phyloP scores from a whole-genome alignment of 2,888 invertebrate species.

The Drosophila putrida region DNA sequence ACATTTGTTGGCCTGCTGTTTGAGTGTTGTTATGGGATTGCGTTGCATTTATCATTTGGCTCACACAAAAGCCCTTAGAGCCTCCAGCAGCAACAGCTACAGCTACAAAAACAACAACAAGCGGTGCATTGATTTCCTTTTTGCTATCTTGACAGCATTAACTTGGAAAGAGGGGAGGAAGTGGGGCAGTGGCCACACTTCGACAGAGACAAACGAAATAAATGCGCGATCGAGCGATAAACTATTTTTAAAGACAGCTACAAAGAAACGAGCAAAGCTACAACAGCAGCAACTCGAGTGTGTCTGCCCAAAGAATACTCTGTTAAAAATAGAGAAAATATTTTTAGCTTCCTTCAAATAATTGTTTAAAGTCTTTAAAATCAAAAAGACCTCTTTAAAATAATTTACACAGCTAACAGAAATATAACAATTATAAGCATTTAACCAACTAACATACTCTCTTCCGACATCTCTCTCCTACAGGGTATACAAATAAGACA shows the following conservation, averaged over 20 bases:
- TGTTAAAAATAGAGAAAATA: background rate
- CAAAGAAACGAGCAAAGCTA: constrained; percentile 59
- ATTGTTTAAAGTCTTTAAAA: too few species aligned
- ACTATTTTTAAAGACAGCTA: constrained; percentile 80
- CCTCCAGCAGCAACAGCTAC: constrained; percentile 21
- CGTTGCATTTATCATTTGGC: constrained; percentile 75
- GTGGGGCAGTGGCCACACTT: constrained; percentile 61
- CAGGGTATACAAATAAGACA: constrained; percentile 50
- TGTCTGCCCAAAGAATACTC: constrained; percentile 15
- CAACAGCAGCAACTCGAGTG: constrained; percentile 25
- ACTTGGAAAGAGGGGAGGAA: constrained; percentile 45
- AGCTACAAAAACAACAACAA: constrained; percentile 24
- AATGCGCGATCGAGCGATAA: constrained; percentile 81
- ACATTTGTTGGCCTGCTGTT: constrained; percentile 69
- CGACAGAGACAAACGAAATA: constrained; percentile 81
- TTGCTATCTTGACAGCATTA: constrained; percentile 78
- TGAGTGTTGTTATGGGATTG: constrained; percentile 63
- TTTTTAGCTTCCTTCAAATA: background rate
- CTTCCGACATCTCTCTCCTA: background rate
- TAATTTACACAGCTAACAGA: background rate
- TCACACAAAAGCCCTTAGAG: constrained; percentile 74
- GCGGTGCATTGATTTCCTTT: constrained; percentile 78
- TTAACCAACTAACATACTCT: background rate
- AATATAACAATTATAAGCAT: too few species aligned
- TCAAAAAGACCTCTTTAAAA: too few species aligned